phyloP scores from a whole-genome alignment of 2,113 vertebrate genomes.

The Anas platyrhynchos region DNA sequence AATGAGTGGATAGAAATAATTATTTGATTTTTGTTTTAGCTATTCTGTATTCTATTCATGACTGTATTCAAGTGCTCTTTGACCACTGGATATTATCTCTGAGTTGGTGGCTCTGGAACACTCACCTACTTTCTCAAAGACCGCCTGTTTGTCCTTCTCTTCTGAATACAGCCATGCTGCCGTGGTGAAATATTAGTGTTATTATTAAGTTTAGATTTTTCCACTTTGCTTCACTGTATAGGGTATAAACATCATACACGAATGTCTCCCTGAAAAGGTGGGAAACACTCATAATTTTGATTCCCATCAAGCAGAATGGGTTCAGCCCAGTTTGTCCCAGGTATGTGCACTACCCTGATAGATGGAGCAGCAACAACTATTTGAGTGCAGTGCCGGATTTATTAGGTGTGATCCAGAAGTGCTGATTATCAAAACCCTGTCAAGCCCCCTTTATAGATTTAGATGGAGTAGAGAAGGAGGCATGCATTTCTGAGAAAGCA shows the following conservation, averaged over 20 bases:
- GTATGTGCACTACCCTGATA: background rate
- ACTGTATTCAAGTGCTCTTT: background rate
- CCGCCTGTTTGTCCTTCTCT: background rate
- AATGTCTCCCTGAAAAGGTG: background rate
- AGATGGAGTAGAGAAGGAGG: background rate
- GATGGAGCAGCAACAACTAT: background rate
- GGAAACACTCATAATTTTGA: background rate
- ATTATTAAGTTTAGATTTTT: background rate
- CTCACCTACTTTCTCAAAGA: background rate
- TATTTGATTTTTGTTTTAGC: background rate
- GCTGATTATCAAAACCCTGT: background rate
- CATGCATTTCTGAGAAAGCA: background rate
- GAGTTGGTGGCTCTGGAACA: background rate
- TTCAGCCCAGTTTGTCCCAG: background rate
- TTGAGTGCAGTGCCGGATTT: rapidly evolving
- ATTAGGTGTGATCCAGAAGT: background rate
- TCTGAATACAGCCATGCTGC: background rate
- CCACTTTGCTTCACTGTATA: background rate
- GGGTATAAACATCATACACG: background rate
- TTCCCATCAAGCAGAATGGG: background rate
- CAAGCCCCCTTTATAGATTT: background rate
- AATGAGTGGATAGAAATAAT: background rate
- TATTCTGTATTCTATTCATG: background rate
- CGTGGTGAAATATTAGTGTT: background rate
- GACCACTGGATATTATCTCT: background rate